Conservation (phyloP, 2,888 invertebrate species). For the Oligia latruncula region DNA sequence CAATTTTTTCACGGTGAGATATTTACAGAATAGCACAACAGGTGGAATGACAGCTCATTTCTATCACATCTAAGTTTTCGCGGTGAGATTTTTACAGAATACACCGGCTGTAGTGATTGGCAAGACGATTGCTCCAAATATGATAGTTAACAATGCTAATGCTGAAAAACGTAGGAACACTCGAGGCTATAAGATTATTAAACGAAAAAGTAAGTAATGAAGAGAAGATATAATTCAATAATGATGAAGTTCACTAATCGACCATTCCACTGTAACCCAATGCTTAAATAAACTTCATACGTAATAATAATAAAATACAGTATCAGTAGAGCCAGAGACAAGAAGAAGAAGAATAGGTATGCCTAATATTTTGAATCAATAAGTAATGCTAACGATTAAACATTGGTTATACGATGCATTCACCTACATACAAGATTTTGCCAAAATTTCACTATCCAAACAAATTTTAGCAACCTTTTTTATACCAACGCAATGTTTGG, state of each 20-base stretch:
- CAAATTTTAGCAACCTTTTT: too few relatives aligned
- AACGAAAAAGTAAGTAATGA: neutral
- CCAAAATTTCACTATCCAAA: too few relatives aligned
- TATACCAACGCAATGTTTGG: too few relatives aligned
- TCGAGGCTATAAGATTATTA: neutral
- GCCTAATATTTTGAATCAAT: neutral
- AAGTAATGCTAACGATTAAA: neutral
- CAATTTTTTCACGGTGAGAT: too few relatives aligned
- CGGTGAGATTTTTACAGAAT: too few relatives aligned
- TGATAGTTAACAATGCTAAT: neutral
- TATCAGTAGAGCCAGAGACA: too few relatives aligned
- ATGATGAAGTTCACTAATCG: neutral
- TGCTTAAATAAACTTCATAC: neutral
- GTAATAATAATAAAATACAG: too few relatives aligned
- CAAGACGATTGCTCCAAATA: neutral
- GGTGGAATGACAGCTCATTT: too few relatives aligned
- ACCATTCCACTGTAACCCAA: neutral
- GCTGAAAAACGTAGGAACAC: neutral
- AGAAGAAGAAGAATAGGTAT: too few relatives aligned
- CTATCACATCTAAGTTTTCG: too few relatives aligned
- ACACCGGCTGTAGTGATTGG: neutral
- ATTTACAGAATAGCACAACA: too few relatives aligned
- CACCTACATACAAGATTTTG: neutral
- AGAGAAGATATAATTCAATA: neutral
- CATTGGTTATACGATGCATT: neutral